These are phyloP conservation scores for Eilema sororculum DNA, from an alignment of 2,888 invertebrate species.

Conservation along the genomic window DNA sequence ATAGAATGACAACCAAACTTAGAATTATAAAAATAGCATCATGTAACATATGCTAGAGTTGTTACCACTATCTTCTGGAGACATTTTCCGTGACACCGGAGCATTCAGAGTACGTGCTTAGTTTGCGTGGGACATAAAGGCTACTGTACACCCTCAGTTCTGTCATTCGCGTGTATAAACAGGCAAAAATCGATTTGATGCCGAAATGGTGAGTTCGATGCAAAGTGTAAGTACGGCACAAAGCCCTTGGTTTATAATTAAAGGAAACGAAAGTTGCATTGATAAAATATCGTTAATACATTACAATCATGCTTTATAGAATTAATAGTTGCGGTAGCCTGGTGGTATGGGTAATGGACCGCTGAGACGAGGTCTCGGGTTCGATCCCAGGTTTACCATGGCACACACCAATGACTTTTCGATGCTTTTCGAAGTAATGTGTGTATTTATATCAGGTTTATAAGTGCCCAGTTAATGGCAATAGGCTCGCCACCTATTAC, in stretches of 20 bases:
- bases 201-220: neutral
- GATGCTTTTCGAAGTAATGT: too few species aligned
- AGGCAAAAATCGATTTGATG: constrained; percentile 1
- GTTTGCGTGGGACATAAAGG: constrained; percentile 31
- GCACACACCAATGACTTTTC: too few species aligned
- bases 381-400: too few species aligned
- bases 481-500: too few species aligned
- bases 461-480: too few species aligned
- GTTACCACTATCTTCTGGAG: constrained; percentile 35
- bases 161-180: constrained; percentile 3
- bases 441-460: too few species aligned
- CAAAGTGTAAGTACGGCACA: neutral
- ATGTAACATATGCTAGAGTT: constrained; percentile 34
- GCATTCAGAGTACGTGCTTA: constrained; percentile 47
- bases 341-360: too few species aligned
- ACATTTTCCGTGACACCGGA: constrained; percentile 47
- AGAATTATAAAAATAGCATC: neutral
- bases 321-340: too few species aligned
- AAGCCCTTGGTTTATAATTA: neutral
- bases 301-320: too few species aligned
- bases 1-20: neutral
- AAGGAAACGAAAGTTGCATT: neutral
- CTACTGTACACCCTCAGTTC: constrained; percentile 14
- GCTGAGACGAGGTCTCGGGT: too few species aligned
- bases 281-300: neutral